A percentile compares a stretch with the other conserved stretches of the same genome.
Conservation (phyloP, 2,113 vertebrate genomes). For the Todiramphus saurophagus region DNA sequence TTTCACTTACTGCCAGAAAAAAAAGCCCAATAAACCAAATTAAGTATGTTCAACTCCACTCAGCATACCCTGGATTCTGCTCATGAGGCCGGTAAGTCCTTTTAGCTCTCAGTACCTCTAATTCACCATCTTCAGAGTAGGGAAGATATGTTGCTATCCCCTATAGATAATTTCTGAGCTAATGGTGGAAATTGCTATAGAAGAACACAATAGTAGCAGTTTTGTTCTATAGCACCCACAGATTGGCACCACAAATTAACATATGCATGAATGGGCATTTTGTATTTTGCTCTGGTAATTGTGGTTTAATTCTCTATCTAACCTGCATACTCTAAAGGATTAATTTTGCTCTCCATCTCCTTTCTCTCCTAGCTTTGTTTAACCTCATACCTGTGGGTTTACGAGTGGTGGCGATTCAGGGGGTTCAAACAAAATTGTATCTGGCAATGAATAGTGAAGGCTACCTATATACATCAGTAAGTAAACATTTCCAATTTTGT, state of each 20-base stretch:
- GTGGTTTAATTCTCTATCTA: neutral
- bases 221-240: neutral
- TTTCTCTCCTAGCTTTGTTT: constrained; percentile 86
- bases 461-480: constrained; percentile 97
- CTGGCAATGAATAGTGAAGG: constrained; percentile 99
- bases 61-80: neutral
- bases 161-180: neutral
- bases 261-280: neutral
- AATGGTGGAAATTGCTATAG: neutral
- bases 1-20: neutral
- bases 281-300: neutral
- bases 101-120: neutral
- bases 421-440: constrained; percentile 97
- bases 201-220: rapidly evolving
- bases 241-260: neutral
- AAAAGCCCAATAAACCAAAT: rapidly evolving
- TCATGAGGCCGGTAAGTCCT: neutral
- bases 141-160: neutral
- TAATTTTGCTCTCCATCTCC: constrained; percentile 44
- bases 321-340: neutral
- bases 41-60: neutral
- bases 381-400: constrained; percentile 99
- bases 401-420: constrained; percentile 98
- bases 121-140: neutral
- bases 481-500: constrained; percentile 41